Base-by-base conservation (phyloP, 2,797 vertebrate genomes). In the Vultur gryphus region DNA sequence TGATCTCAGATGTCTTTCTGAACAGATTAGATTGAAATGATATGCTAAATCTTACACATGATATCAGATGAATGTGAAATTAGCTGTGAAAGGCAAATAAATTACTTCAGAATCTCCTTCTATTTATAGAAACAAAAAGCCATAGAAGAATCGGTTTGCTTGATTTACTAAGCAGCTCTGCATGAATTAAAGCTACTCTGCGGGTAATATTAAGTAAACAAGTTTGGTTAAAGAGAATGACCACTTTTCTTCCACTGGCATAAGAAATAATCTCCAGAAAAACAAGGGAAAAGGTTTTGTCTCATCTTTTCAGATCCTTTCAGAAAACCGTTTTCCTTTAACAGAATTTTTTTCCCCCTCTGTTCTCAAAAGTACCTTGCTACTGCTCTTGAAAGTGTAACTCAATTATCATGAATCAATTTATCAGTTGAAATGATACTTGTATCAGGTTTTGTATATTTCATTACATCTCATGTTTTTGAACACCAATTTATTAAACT, bases 41-140 rank as follows among this genome's bases (percentile, higher is more conserved):
- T 70, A 91, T 28, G 55, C 51, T 79, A 73, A 87, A 80, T 87
- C 55, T 94, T 89, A 64, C 59, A 81, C 41, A 26, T 48, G 16
- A 37, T 58, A 70, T 66, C 66, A 77, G 70, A 46, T 71, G 80
- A 92, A 92, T 89, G 64, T 87, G 62, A 93, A 97, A 95, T 84
- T 52, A 73, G 26, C 55, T 48, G 51, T 89, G 55, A 90, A 92
- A 93, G n/a, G n/a, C 44, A 84, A 88, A 93, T 75, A 86, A 81
- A 81, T 75, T 70, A 49, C 57, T 88, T 90, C n/a, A 72, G 39
- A 49, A 89, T 67, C 14, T 84, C 26, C 17, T 87, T 72, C 84
- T 90, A 79, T 93, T 89, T 77, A 61, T 84, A 76, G 85, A 86
- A 89, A 55, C 2, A 16, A 70, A 91, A 86, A 84, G 11, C 5